A percentile compares a stretch with the other conserved stretches of the same genome.
Conservation (phyloP, 2,797 vertebrate genomes). For the Poeciliopsis gracilis region DNA sequence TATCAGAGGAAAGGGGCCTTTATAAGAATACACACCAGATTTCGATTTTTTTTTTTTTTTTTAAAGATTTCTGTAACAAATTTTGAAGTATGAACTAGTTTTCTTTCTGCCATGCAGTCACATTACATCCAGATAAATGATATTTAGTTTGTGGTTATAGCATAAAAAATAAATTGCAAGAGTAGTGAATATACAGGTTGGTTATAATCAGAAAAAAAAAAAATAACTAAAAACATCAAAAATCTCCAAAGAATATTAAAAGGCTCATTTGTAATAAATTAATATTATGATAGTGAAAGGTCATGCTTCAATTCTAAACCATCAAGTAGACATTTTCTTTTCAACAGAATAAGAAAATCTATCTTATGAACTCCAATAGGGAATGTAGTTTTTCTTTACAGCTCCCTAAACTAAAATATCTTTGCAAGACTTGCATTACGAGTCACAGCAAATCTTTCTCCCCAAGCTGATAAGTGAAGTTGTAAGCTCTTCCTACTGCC, state of each 20-base stretch:
- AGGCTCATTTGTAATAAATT: background rate
- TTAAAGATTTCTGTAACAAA: background rate
- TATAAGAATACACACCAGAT: background rate
- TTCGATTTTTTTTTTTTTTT: background rate
- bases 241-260: background rate
- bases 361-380: slow-evolving; percentile 25
- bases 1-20: background rate
- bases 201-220: background rate
- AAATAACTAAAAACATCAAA: background rate
- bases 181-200: background rate
- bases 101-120: background rate
- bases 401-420: slow-evolving; percentile 36
- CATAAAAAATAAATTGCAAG: background rate
- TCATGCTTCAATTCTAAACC: slow-evolving; percentile 1
- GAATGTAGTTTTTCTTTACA: slow-evolving; percentile 27
- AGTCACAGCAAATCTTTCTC: slow-evolving; percentile 49
- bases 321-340: slow-evolving; percentile 20
- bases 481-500: slow-evolving; percentile 49
- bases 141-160: background rate
- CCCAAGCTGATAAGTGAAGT: slow-evolving; percentile 48
- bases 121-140: background rate
- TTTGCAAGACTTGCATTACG: slow-evolving; percentile 30
- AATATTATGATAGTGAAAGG: background rate
- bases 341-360: slow-evolving; percentile 20
- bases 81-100: background rate